Conservation (phyloP, 2,113 vertebrate species). For the Rafetus swinhoei region DNA sequence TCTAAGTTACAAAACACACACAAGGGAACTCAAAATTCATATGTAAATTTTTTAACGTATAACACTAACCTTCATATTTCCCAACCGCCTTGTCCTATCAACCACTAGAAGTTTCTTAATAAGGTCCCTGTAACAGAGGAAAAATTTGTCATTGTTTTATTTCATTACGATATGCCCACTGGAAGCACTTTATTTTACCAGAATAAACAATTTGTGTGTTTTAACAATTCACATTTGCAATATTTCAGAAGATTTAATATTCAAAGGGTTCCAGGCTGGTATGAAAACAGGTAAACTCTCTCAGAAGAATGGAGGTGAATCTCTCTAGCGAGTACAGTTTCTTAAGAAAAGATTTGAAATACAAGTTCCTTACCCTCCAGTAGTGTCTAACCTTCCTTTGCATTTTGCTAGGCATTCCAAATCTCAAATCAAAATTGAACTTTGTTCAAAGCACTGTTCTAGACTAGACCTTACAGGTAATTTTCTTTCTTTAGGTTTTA, state of each 20-base stretch:
- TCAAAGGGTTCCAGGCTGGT: accelerated
- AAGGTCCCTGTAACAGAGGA: constrained; percentile 85
- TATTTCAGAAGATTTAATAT: neutral
- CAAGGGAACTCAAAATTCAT: neutral
- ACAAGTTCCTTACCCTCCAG: accelerated
- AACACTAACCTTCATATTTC: constrained; percentile 94
- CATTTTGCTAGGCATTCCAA: neutral
- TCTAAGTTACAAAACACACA: neutral
- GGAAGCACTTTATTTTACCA: neutral
- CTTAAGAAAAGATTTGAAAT: accelerated
- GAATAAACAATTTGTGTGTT: neutral
- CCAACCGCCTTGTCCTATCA: constrained; percentile 90
- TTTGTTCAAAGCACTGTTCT: neutral
- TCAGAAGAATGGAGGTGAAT: neutral
- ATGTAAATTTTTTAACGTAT: neutral
- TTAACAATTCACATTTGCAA: accelerated
- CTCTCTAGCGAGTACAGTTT: neutral
- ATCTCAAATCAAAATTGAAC: neutral
- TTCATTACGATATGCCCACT: neutral
- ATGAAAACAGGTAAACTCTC: neutral
- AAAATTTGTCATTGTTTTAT: neutral
- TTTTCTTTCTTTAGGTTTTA: neutral
- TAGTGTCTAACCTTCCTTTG: neutral
- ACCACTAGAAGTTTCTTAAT: constrained; percentile 95
- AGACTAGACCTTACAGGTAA: neutral